These are phyloP conservation scores for Epizoanthus rinbou DNA, from an alignment of 92 coral and sea anemone species.

Conservation along the genomic window DNA sequence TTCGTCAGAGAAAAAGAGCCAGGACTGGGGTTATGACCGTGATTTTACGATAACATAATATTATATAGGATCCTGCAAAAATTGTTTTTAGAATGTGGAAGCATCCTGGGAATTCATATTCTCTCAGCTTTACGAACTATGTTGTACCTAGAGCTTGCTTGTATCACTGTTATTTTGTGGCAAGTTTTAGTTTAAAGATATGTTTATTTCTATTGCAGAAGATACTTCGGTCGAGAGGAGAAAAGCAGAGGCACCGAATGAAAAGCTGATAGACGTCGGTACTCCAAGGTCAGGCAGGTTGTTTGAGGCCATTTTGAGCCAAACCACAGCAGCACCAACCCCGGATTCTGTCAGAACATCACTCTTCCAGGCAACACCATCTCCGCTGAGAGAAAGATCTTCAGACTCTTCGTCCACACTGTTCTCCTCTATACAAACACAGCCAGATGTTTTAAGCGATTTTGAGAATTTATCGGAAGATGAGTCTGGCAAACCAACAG, in stretches of 20 bases:
- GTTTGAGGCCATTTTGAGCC: constrained; percentile 23
- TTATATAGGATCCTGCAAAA: no score
- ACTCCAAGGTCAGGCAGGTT: constrained; percentile 28
- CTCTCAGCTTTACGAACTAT: background rate
- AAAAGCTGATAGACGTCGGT: background rate
- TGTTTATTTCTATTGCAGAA: constrained; percentile 15
- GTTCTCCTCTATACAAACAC: background rate
- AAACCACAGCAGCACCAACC: constrained; percentile 12
- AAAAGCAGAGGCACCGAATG: background rate
- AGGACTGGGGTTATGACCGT: no score
- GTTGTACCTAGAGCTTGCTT: background rate
- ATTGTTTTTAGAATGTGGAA: no score
- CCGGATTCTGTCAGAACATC: constrained; percentile 27
- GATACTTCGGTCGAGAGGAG: background rate
- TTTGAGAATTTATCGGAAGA: background rate
- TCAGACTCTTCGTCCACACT: background rate
- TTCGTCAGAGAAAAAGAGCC: no score
- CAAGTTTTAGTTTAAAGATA: background rate
- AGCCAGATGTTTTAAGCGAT: background rate
- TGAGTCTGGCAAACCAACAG: background rate
- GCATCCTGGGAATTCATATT: no score
- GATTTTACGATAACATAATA: no score
- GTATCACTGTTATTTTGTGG: background rate
- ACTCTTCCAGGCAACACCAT: constrained; percentile 9
- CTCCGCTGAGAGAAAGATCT: background rate